Evolutionary conservation across 1,140 invertebrate genomes (phyloP).

Genomic region (Musca domestica): DNA sequence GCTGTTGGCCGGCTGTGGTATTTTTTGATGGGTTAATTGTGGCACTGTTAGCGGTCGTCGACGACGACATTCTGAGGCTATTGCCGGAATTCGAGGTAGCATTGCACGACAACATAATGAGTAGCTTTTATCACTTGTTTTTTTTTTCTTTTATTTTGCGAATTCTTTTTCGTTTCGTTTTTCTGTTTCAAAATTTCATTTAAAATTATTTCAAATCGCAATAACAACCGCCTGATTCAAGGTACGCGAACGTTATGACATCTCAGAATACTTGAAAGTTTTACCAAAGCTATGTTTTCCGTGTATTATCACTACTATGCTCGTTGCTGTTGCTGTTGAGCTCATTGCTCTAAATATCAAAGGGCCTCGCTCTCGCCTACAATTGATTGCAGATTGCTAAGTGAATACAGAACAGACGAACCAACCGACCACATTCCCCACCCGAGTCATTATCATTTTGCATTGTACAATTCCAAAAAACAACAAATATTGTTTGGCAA

Average conservation of each 20-base stretch:
- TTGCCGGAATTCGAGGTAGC: no score
- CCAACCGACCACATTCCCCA: no score
- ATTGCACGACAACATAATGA: not conserved
- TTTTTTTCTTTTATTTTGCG: constrained; percentile 7
- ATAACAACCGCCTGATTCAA: constrained; percentile 7
- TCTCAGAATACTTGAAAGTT: constrained; percentile 2
- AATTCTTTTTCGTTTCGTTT: not conserved
- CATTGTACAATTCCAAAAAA: no score
- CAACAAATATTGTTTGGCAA: no score
- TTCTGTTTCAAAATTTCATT: not conserved
- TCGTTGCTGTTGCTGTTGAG: not conserved
- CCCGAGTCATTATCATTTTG: no score
- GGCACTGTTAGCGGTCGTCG: not conserved
- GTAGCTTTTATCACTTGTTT: not conserved
- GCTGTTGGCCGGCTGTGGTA: not conserved
- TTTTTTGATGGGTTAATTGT: not conserved
- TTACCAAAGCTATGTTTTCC: no score
- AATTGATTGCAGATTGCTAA: no score
- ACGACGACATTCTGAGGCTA: no score
- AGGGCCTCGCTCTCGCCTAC: not conserved
- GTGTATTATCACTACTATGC: not conserved
- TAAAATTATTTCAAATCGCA: not conserved
- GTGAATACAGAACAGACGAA: no score
- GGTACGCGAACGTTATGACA: constrained; percentile 3
- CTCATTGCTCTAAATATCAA: constrained; percentile 1